Evolutionary conservation across 53 echinoderm and acorn worm species (phyloP), one percentile per base, ranked within the genome.

Genomic region (Echinarachnius parma): DNA sequence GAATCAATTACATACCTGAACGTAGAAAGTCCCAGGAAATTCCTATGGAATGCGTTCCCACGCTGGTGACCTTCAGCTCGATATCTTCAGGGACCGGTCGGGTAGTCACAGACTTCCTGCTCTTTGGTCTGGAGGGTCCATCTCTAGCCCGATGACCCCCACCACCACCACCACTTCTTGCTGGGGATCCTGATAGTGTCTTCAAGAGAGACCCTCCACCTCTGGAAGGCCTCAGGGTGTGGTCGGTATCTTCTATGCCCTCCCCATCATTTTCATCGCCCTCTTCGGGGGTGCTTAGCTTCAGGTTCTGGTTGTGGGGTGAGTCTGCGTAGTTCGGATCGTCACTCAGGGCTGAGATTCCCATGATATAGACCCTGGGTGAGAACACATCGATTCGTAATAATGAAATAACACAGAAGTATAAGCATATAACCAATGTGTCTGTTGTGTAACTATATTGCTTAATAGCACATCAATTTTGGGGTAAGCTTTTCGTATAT

Each of bases 291-390:
- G 84, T 75, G 70, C 78, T 71, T 5, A 82, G 54, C 16, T 69
- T 63, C 27, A 88, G 66, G 13, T 61, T 53, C 22, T 75, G 62
- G 36, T 81, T 66, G 8, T 89, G 82, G 56, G 77, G 49, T 0
- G 90, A 89, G 69, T 89, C 85, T 16, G 72, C 7, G 53, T 77
- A 85, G 34, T 55, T 78, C 1, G 84, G 64, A 56, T 85, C 81
- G 28, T 80, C 78, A 52, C 82, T 65, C 21, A 89, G 64, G 26
- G 90, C 90, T 4, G 66, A 70, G 32, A 89, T 85, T 37, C 82
- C 86, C 52, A 89, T 60, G 34, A 62, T 68, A 37, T 89, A 89
- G 21, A 80, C 77, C 75, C 90, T 89, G 64, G 0, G 23, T 9
- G 21, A 32, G n/a, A 1, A 32, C 27, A 28, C 19, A 31, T 58